Percentiles rank a stretch among this genome's conserved stretches.
These are phyloP conservation scores for Bathynomus jamesi DNA, from an alignment of 1,140 invertebrate species.

Conservation along the genomic window DNA sequence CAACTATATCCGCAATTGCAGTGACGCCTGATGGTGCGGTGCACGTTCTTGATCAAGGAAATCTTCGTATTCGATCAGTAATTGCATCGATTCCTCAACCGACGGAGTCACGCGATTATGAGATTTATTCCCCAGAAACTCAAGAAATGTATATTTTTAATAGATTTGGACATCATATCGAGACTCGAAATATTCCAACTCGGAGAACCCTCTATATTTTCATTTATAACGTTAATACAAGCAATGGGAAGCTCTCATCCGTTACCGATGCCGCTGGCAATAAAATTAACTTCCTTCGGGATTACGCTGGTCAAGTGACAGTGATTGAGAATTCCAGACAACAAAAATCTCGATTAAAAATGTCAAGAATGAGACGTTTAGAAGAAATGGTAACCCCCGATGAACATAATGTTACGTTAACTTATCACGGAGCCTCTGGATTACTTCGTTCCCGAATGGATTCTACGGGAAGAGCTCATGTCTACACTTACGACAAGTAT, in stretches of 20 bases:
- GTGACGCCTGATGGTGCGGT: slow-evolving; percentile 89
- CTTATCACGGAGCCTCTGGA: slow-evolving; percentile 81
- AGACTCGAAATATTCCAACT: slow-evolving; percentile 85
- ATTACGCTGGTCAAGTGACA: slow-evolving; percentile 52
- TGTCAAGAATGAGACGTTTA: slow-evolving; percentile 59
- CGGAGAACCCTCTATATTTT: slow-evolving; percentile 85
- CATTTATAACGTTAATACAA: slow-evolving; percentile 92
- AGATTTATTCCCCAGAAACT: slow-evolving; percentile 89
- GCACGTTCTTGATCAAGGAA: slow-evolving; percentile 89
- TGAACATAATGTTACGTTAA: slow-evolving; percentile 55
- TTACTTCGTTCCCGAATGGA: slow-evolving; percentile 79
- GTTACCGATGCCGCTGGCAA: slow-evolving; percentile 90
- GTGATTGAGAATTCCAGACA: slow-evolving; percentile 74
- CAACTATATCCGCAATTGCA: slow-evolving; percentile 83
- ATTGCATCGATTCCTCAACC: slow-evolving; percentile 79
- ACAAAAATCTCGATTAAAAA: slow-evolving; percentile 78
- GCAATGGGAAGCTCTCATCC: slow-evolving; percentile 84
- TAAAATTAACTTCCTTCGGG: slow-evolving; percentile 76
- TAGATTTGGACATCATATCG: slow-evolving; percentile 85
- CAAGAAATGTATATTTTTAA: slow-evolving; percentile 95
- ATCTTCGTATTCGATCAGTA: slow-evolving; percentile 79
- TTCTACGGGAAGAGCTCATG: slow-evolving; percentile 80
- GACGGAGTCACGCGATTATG: slow-evolving; percentile 72
- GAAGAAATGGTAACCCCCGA: slow-evolving; percentile 32
- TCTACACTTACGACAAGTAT: slow-evolving; percentile 93